Base-by-base conservation (phyloP, 2,888 invertebrate genomes). In the Troides helena region DNA sequence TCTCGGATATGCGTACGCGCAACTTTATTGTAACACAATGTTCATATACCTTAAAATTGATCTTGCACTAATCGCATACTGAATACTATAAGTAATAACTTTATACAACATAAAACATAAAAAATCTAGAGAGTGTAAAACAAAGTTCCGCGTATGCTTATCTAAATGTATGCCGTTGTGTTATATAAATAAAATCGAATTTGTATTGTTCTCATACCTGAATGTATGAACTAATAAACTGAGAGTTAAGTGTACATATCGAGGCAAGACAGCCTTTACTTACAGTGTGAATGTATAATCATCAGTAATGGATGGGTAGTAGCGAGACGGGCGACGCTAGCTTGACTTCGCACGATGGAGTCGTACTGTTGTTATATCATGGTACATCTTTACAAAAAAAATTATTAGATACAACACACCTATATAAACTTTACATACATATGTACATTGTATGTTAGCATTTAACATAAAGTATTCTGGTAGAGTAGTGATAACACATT, bases 191-290 rank as follows among this genome's bases (percentile, higher is more conserved):
- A 10, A 14, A 43, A 63, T 30, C 68, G 30, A 65, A 58, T 64
- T 65, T 57, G 21, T 43, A 30, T 43, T 36, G 64, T 43, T 39
- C 57, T 58, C 23, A 36, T 12, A 23, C 17, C 23, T 62, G 21
- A 10, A 43, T 25, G 23, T 63, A 5, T 46, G 25, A 25, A 43
- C 39, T 30, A 18, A 18, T 12, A n/a, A 62, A 25, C 17, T 36
- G 56, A 59, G 60, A 23, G 64, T 46, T 77, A 77, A 79, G 79
- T 80, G 81, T 83, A 83, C 82, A 83, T 83, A 84, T 82, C 72
- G 77, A 73, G 70, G 70, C 74, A 75, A 72, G 69, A 74, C 72
- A 73, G 76, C 72, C 74, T 72, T 46, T 21, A 14, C n/a, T 8
- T 73, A 69, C 67, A 69, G 65, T 60, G 65, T 61, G 74, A 71